phyloP scores from a whole-genome alignment of 2,113 vertebrate genomes.

The Limanda limanda region DNA sequence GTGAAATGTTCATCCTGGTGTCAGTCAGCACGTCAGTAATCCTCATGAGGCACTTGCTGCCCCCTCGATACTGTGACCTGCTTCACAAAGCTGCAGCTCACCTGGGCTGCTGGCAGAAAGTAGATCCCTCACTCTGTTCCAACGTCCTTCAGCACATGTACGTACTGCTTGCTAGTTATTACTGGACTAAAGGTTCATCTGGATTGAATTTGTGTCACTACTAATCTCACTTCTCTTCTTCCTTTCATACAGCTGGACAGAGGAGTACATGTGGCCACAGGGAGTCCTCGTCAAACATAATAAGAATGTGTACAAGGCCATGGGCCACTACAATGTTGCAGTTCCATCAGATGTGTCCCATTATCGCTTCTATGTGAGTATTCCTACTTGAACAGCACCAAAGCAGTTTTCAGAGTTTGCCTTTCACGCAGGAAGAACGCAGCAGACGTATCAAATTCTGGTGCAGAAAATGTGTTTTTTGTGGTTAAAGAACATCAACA shows the following conservation, averaged over 20 bases:
- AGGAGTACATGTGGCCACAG: constrained; percentile 98
- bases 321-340: constrained; percentile 97
- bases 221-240: background rate
- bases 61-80: constrained; percentile 95
- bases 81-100: constrained; percentile 97
- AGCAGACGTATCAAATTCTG: too few relatives aligned
- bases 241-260: constrained; percentile 89
- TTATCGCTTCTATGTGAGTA: constrained; percentile 98
- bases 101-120: constrained; percentile 99
- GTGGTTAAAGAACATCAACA: too few relatives aligned
- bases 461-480: too few relatives aligned
- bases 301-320: constrained; percentile 99
- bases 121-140: constrained; percentile 95
- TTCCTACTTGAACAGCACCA: background rate
- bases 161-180: constrained; percentile 48
- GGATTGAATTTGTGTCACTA: background rate
- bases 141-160: constrained; percentile 98
- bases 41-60: constrained; percentile 94
- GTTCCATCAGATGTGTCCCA: constrained; percentile 97
- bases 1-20: constrained; percentile 97
- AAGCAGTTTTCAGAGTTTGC: too few relatives aligned
- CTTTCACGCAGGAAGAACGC: too few relatives aligned
- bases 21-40: constrained; percentile 96
- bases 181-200: background rate
- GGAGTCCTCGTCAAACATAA: constrained; percentile 97